These are phyloP conservation scores for Leptinotarsa defecta DNA, from an alignment of 1,140 invertebrate species.

Conservation along the genomic window DNA sequence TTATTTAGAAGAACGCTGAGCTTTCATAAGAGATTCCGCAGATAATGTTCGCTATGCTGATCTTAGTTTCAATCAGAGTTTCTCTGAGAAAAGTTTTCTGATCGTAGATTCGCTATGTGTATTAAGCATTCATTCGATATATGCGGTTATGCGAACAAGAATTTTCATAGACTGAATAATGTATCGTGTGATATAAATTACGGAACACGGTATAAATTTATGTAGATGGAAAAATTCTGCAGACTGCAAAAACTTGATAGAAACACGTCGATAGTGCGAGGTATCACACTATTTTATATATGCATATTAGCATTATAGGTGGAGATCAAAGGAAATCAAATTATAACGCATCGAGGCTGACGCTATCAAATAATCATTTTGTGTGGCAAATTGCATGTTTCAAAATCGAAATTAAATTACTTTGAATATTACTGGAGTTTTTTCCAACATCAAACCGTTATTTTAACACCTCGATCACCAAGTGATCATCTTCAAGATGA, in stretches of 20 bases:
- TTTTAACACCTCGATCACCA: too few relatives aligned
- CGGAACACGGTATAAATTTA: not conserved
- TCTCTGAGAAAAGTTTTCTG: not conserved
- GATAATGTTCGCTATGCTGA: constrained; percentile 7
- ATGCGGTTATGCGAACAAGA: not conserved
- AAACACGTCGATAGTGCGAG: not conserved
- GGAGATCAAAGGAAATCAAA: not conserved
- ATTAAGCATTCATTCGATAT: not conserved
- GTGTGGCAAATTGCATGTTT: too few relatives aligned
- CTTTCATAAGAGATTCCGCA: constrained; percentile 19
- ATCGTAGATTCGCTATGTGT: not conserved
- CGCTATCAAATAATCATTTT: too few relatives aligned
- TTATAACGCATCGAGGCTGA: too few relatives aligned
- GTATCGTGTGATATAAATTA: not conserved
- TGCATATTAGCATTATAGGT: not conserved
- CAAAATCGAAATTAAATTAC: too few relatives aligned
- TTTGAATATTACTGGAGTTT: too few relatives aligned
- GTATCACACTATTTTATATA: not conserved
- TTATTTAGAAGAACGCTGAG: constrained; percentile 22
- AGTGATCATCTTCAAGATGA: too few relatives aligned
- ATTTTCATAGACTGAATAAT: not conserved
- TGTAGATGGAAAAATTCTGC: constrained; percentile 3
- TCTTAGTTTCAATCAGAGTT: constrained; percentile 11
- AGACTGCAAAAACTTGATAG: not conserved
- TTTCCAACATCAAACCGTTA: too few relatives aligned